Percentiles rank a stretch among this genome's conserved stretches.
phyloP scores from a whole-genome alignment of 1,140 invertebrate species.

The Tetragnatha versicolor region DNA sequence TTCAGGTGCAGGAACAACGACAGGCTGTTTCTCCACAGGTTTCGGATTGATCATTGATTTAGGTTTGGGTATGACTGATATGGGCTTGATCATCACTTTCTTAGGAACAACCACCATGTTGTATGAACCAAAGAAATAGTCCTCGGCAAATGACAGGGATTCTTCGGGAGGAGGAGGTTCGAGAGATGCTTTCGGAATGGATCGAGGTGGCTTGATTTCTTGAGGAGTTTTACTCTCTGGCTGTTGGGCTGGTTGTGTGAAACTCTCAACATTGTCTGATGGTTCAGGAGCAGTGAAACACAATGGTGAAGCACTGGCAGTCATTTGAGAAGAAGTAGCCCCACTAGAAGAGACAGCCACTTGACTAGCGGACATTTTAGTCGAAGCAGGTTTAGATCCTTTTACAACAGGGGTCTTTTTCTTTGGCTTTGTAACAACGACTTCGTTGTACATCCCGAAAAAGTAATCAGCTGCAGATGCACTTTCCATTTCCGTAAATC shows the following conservation, averaged over 20 bases:
- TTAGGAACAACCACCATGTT: slow-evolving; percentile 30
- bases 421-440: slow-evolving; percentile 19
- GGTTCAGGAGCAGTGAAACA: not conserved
- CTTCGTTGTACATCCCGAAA: slow-evolving; percentile 47
- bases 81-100: slow-evolving; percentile 13
- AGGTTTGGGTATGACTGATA: not conserved
- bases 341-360: not conserved
- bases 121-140: slow-evolving; percentile 52
- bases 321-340: not conserved
- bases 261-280: not conserved
- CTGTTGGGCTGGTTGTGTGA: no score
- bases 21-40: not conserved
- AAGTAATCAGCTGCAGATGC: slow-evolving; percentile 46
- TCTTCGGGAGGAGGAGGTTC: no score
- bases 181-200: slow-evolving; percentile 2
- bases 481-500: slow-evolving; percentile 16
- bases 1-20: not conserved
- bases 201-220: not conserved
- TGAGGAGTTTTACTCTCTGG: not conserved
- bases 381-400: not conserved
- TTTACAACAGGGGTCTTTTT: slow-evolving; percentile 19
- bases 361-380: slow-evolving; percentile 48
- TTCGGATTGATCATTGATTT: not conserved
- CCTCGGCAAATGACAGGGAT: slow-evolving; percentile 41
- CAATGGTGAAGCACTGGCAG: not conserved